These are phyloP conservation scores for Eumeta japonica DNA, from an alignment of 1,140 invertebrate genomes.

Conservation along the genomic window DNA sequence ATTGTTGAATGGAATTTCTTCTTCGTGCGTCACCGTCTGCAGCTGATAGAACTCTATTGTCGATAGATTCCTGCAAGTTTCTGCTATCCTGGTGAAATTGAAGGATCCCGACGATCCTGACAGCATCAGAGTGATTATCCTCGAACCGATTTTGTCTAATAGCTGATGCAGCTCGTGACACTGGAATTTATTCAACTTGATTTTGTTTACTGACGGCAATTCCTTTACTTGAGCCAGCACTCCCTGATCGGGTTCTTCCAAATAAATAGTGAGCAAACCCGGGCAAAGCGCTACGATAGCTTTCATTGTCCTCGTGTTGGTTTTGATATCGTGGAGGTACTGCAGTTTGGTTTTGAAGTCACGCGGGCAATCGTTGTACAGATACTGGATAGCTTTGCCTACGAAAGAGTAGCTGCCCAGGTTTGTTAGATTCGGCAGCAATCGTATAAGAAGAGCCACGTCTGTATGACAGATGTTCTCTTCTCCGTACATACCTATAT, in stretches of 20 bases:
- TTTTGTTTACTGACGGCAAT: constrained; percentile 51
- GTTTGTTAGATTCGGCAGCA: constrained; percentile 62
- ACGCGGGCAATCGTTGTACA: constrained; percentile 52
- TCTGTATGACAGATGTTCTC: constrained; percentile 64
- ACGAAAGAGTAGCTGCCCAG: constrained; percentile 66
- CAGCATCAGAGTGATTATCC: constrained; percentile 61
- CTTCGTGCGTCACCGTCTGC: constrained; percentile 58
- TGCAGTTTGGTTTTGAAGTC: constrained; percentile 60
- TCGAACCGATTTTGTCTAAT: constrained; percentile 57
- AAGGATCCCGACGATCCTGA: constrained; percentile 59
- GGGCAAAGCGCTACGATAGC: constrained; percentile 62
- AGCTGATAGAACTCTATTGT: constrained; percentile 65
- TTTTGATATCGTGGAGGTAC: constrained; percentile 63
- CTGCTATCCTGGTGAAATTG: constrained; percentile 61
- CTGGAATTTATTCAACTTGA: constrained; percentile 64
- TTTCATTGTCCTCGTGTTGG: constrained; percentile 56
- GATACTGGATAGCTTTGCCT: constrained; percentile 58
- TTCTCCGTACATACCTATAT: constrained; percentile 66
- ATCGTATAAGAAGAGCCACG: constrained; percentile 60
- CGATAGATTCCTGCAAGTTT: constrained; percentile 57
- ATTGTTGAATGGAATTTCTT: constrained; percentile 60
- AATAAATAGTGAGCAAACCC: constrained; percentile 60
- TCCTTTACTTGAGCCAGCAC: constrained; percentile 55
- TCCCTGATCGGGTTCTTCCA: constrained; percentile 60
- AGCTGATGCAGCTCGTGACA: constrained; percentile 61